A percentile compares a stretch with the other conserved stretches of the same genome.
phyloP scores from a whole-genome alignment of 1,140 invertebrate species.

The Pentalonia nigronervosa region DNA sequence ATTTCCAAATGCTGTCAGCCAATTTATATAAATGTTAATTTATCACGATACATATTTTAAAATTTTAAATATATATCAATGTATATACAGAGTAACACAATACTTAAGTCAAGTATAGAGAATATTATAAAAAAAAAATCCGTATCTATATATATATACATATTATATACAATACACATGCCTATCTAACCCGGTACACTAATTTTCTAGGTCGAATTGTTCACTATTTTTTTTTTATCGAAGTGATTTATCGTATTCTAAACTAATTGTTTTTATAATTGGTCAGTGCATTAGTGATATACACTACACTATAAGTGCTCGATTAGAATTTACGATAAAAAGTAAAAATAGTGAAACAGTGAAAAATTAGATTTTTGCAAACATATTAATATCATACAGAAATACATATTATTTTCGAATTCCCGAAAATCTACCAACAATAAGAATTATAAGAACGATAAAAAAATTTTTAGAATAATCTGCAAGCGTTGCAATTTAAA shows the following conservation, averaged over 20 bases:
- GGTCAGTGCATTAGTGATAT: neutral
- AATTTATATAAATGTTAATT: neutral
- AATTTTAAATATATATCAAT: neutral
- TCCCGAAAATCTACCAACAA: neutral
- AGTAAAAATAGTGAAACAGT: no score
- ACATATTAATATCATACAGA: neutral
- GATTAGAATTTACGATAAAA: neutral
- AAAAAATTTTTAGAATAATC: neutral
- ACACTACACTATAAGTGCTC: neutral
- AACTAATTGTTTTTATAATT: neutral
- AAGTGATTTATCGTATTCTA: neutral
- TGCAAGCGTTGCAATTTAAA: neutral
- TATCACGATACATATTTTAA: neutral
- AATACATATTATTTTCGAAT: neutral
- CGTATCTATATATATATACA: neutral
- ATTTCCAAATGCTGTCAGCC: neutral
- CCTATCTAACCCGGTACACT: neutral
- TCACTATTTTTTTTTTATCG: neutral
- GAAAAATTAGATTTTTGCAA: neutral
- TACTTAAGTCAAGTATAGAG: neutral
- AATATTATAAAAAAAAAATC: neutral
- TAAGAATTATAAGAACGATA: neutral
- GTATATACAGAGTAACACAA: neutral
- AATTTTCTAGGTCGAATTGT: neutral
- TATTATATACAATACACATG: neutral